A percentile compares a stretch with the other conserved stretches of the same genome.
Conservation (phyloP, 2,113 vertebrate species). For the Xiphorhynchus elegans region DNA sequence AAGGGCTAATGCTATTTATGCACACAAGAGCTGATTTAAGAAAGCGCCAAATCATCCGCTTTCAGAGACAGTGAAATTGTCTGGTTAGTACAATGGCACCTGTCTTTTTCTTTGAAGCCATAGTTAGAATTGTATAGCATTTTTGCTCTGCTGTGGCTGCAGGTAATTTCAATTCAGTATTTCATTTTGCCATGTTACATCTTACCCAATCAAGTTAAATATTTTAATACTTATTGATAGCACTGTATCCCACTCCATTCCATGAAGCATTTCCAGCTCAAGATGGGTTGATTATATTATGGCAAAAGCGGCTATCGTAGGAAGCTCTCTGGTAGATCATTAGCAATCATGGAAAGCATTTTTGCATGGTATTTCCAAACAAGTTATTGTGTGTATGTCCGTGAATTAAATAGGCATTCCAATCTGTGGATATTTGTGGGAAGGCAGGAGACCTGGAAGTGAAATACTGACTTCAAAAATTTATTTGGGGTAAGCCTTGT, state of each 20-base stretch:
- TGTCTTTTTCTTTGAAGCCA: not conserved
- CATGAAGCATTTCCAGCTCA: not conserved
- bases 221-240: not conserved
- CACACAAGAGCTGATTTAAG: not conserved
- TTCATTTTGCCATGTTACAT: not conserved
- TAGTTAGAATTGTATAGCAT: not conserved
- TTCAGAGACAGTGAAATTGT: not conserved
- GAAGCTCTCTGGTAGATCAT: not conserved
- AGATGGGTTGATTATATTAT: not conserved
- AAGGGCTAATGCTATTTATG: not conserved
- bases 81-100: not conserved
- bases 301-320: not conserved
- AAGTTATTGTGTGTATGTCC: not conserved
- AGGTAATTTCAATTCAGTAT: not conserved
- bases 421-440: not conserved
- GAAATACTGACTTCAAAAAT: not conserved
- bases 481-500: not conserved
- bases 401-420: not conserved
- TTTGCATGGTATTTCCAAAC: rapidly evolving
- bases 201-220: not conserved
- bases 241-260: not conserved
- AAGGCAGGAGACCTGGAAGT: not conserved
- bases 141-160: not conserved
- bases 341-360: not conserved
- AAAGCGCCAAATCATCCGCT: not conserved